Evolutionary conservation across 2,113 vertebrate genomes (phyloP).

Genomic region (Pandion haliaetus): DNA sequence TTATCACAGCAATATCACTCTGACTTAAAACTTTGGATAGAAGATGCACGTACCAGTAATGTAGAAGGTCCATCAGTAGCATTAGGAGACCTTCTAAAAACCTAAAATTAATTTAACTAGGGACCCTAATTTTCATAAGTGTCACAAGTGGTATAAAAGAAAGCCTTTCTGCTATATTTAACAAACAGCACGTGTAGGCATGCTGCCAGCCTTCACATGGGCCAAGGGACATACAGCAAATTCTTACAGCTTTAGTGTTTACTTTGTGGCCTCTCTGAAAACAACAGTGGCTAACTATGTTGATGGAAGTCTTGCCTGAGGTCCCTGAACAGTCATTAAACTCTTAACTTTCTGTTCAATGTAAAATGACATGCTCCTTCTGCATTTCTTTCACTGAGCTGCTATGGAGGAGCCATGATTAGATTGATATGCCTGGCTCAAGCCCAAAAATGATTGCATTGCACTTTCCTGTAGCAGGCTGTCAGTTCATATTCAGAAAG

Average conservation of each 20-base stretch:
- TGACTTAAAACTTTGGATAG: neutral
- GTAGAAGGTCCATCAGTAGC: neutral
- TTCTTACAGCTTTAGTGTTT: neutral
- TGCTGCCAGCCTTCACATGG: neutral
- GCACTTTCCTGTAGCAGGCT: neutral
- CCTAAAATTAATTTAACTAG: neutral
- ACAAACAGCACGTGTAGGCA: neutral
- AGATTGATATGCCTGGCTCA: conserved; percentile 27
- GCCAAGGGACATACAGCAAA: neutral
- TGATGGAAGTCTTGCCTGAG: conserved; percentile 5
- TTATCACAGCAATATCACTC: neutral
- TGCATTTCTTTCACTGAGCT: neutral
- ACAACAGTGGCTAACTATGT: neutral
- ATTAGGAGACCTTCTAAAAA: neutral
- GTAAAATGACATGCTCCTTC: neutral
- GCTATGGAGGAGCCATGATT: neutral
- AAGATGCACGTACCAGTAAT: neutral
- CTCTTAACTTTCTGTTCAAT: conserved; percentile 20
- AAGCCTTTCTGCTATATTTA: neutral
- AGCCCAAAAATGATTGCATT: neutral
- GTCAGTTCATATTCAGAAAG: conserved; percentile 8
- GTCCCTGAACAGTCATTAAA: neutral
- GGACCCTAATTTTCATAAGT: neutral
- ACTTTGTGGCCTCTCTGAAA: neutral
- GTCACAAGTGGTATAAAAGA: neutral